Conservation (phyloP, 2,113 vertebrate species). For the Ginglymostoma cirratum region DNA sequence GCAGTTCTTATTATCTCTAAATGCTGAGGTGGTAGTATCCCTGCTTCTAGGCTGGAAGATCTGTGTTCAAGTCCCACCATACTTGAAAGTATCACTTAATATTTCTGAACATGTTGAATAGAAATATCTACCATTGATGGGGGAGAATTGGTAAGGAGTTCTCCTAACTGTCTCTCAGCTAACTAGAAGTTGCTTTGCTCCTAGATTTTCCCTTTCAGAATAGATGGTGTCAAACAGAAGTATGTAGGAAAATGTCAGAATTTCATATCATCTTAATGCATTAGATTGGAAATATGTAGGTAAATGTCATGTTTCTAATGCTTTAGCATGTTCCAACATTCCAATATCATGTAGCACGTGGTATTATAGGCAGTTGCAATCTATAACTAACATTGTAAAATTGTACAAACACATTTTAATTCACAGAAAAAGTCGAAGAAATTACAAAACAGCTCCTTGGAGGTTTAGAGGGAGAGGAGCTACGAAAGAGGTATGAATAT, state of each 20-base stretch:
- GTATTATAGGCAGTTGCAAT: background rate
- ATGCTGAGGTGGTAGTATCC: no score
- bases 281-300: background rate
- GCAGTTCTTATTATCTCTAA: no score
- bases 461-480: constrained; percentile 69
- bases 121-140: no score
- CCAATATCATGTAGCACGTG: background rate
- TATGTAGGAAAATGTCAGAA: background rate
- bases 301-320: background rate
- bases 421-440: constrained; percentile 74
- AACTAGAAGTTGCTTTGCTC: background rate
- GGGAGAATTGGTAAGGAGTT: no score
- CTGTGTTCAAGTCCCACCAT: no score
- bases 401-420: background rate
- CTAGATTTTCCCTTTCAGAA: background rate
- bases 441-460: constrained; percentile 75
- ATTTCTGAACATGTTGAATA: no score
- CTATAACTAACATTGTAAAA: background rate
- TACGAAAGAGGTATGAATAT: constrained; percentile 66
- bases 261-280: background rate
- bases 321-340: background rate
- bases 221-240: background rate
- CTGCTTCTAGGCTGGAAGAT: no score
- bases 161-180: background rate
- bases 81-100: no score